phyloP scores from a whole-genome alignment of 1,140 invertebrate genomes.

The Cotesia glomerata region DNA sequence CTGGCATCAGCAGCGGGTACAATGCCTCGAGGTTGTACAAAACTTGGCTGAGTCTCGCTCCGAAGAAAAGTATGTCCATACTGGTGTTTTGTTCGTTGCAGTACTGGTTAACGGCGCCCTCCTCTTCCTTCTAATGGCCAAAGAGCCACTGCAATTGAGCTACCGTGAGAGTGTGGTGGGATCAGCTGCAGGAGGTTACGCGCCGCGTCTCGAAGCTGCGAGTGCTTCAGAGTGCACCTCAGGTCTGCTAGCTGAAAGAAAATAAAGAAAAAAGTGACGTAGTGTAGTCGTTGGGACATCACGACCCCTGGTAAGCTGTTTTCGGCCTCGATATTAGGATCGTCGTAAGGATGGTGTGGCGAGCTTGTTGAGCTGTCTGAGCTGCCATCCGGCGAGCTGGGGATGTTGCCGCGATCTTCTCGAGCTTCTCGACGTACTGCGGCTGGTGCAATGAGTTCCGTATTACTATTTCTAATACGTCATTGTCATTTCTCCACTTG shows the following conservation, averaged over 20 bases:
- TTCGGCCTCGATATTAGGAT: conserved; percentile 84
- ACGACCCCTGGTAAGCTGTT: conserved; percentile 89
- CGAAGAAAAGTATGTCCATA: conserved; percentile 78
- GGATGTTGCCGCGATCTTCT: conserved; percentile 91
- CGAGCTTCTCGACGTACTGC: conserved; percentile 96
- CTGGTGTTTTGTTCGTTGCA: conserved; percentile 63
- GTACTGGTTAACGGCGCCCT: conserved; percentile 49
- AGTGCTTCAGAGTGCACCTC: conserved; percentile 81
- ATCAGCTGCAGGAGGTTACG: conserved; percentile 87
- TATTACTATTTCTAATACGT: conserved; percentile 93
- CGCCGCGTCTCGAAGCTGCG: conserved; percentile 83
- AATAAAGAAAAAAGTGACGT: conserved; percentile 88
- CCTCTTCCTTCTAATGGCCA: conserved; percentile 51
- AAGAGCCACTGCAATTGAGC: conserved; percentile 70
- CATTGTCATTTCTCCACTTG: conserved; percentile 96
- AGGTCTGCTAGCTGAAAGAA: conserved; percentile 90
- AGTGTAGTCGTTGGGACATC: conserved; percentile 80
- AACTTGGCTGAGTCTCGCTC: conserved; percentile 77
- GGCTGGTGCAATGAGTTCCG: conserved; percentile 96
- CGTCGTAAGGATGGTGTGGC: conserved; percentile 80
- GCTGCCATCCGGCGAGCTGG: conserved; percentile 85
- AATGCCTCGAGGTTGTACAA: conserved; percentile 81
- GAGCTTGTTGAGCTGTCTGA: conserved; percentile 88
- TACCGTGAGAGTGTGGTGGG: conserved; percentile 78
- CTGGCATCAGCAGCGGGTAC: conserved; percentile 92